Base-by-base conservation (phyloP, 2,888 invertebrate species). In the Dorcus parallelipipedus region DNA sequence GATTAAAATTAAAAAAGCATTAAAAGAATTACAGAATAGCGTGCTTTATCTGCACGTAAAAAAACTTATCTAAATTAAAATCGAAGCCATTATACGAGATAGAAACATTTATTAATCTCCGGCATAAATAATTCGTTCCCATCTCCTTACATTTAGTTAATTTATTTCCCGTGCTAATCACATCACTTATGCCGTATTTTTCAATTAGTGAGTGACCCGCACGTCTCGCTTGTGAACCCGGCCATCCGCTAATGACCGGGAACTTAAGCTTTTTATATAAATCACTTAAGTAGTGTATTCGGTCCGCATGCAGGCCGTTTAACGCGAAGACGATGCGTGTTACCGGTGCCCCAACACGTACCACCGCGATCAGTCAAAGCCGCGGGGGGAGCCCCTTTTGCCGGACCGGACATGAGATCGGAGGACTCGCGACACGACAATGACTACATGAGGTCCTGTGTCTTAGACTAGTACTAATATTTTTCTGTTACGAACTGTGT, bases 111-210 rank as follows among this genome's bases (percentile, higher is more conserved):
- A 58, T 52, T 43, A 54, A 54, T 54, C 54, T 54, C 33, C 40
- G 55, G 50, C 52, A 39, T 59, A 60, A 60, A 61, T 63, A 64
- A 66, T 64, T 64, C 66, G 65, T 66, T 64, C 64, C 59, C 63
- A 63, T 63, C 61, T 54, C 49, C 54, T 58, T 63, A 64, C 65
- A 63, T 66, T 66, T 63, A 63, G 65, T 64, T 66, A 69, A 70
- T 67, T 68, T 66, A 67, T 70, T 68, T 67, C 56, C 65, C 56
- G 64, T 65, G 65, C 66, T 69, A 69, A 69, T 69, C 67, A 64
- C 67, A 67, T 69, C 68, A 66, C 64, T 67, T 66, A 67, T 60
- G 67, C 55, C 58, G 67, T 64, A 69, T 67, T 68, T 69, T 69
- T 69, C 69, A 69, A 67, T 69, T 69, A 69, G 64, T 60, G 53